Base-by-base conservation (phyloP, 1,140 invertebrate genomes). In the Adoxophyes honmai region DNA sequence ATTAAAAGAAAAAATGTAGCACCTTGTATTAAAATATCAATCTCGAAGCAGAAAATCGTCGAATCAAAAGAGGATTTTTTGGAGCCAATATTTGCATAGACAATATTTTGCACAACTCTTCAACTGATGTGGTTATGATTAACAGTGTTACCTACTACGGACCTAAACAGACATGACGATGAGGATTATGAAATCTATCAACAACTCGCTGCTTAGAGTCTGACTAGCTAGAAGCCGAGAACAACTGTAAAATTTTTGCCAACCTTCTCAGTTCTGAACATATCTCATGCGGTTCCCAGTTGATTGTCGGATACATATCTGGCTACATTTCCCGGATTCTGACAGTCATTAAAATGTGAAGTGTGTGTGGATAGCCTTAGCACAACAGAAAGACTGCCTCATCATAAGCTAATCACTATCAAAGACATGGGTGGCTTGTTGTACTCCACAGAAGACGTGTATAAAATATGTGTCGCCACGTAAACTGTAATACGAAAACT, bases 61-160 rank as follows among this genome's bases (percentile, higher is more conserved):
- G 58, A 56, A 16, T 60, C 59, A 59, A 61, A 54, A 68, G 58
- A 28, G 65, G 65, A 35, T 68, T 59, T 55, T 28, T 60, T 21
- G 59, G 59, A 8, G 52, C 44, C 10, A 8, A 64, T 10, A 61
- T 68, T n/a, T 54, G 59, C 37, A 68, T 68, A 28, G 61, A 61
- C 15, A 9, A 52, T 15, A 60, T 64, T 18, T 55, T 60, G 10
- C 38, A 52, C 37, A 33, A 34, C 8, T 57, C 58, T 11, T 63
- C 60, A 14, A 18, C 38, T 34, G 18, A 61, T 14, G n/a, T n/a
- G n/a, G n/a, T n/a, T n/a, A n/a, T 62, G 9, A 34, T 34, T 5
- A 34, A 34, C 9, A 34, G 33, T n/a, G n/a, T n/a, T n/a, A n/a
- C n/a, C n/a, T 9, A 34, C 33, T 4, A 5, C 35, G 10, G 42